Conservation (phyloP, 2,113 vertebrate genomes). For the Burhinus oedicnemus region DNA sequence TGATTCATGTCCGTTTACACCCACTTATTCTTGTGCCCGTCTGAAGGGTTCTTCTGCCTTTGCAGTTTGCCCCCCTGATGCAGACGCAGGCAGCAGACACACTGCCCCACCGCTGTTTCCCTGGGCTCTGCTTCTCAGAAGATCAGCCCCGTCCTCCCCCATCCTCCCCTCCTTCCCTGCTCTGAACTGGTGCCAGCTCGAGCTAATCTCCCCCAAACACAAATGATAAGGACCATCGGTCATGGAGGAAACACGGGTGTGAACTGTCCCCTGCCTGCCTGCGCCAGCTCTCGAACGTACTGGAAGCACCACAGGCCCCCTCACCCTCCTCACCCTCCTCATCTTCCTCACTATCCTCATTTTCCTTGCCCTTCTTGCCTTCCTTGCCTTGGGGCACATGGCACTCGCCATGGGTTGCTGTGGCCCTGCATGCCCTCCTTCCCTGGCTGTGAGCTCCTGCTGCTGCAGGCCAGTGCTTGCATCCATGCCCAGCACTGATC, state of each 20-base stretch:
- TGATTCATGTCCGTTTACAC: not conserved
- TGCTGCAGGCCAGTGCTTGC: not conserved
- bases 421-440: fast-evolving
- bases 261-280: not conserved
- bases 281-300: not conserved
- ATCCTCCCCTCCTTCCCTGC: not conserved
- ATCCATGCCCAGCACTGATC: not conserved
- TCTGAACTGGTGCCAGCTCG: not conserved
- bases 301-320: not conserved
- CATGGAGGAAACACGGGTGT: not conserved
- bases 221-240: not conserved
- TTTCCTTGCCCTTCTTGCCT: not conserved
- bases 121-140: not conserved
- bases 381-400: not conserved
- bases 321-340: not conserved
- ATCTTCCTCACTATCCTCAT: not conserved
- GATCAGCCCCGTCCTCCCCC: not conserved
- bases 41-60: not conserved
- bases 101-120: fast-evolving
- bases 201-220: conserved; percentile 58
- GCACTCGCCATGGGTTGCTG: not conserved
- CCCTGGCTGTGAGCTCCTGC: not conserved
- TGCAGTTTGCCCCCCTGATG: too few relatives aligned
- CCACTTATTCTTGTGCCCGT: not conserved
- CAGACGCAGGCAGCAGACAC: not conserved